Conservation (phyloP, 92 coral and sea anemone species). For the Zoanthus gigantus region DNA sequence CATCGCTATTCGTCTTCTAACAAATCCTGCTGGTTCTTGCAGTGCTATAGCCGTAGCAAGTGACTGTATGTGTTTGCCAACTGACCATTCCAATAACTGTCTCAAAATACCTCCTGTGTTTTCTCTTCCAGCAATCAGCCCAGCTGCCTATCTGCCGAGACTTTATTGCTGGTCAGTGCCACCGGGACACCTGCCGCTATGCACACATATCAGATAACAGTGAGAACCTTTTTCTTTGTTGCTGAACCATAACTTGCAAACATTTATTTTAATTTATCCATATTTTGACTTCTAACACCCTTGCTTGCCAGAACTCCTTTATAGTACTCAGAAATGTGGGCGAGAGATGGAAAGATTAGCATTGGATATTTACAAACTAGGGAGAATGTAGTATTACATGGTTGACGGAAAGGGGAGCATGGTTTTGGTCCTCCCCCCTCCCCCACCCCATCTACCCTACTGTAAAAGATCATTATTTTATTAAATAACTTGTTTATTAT, state of each 20-base stretch:
- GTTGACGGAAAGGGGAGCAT: too few species aligned
- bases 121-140: slow-evolving; percentile 90
- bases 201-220: slow-evolving; percentile 97
- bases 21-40: not conserved
- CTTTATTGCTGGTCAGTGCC: slow-evolving; percentile 98
- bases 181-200: slow-evolving; percentile 99
- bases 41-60: not conserved
- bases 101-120: slow-evolving; percentile 71
- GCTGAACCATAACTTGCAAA: slow-evolving; percentile 32
- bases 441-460: too few species aligned
- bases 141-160: slow-evolving; percentile 99
- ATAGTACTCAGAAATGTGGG: too few species aligned
- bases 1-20: not conserved
- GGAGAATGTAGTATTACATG: too few species aligned
- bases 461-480: too few species aligned
- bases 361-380: too few species aligned
- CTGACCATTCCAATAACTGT: slow-evolving; percentile 30
- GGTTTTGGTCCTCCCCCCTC: too few species aligned
- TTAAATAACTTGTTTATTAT: too few species aligned
- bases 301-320: slow-evolving; percentile 9
- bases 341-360: too few species aligned
- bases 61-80: not conserved
- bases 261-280: slow-evolving; percentile 18
- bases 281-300: slow-evolving; percentile 23
- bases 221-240: slow-evolving; percentile 78